Base-by-base conservation (phyloP, 2,797 vertebrate genomes). In the Chaunax sp. region DNA sequence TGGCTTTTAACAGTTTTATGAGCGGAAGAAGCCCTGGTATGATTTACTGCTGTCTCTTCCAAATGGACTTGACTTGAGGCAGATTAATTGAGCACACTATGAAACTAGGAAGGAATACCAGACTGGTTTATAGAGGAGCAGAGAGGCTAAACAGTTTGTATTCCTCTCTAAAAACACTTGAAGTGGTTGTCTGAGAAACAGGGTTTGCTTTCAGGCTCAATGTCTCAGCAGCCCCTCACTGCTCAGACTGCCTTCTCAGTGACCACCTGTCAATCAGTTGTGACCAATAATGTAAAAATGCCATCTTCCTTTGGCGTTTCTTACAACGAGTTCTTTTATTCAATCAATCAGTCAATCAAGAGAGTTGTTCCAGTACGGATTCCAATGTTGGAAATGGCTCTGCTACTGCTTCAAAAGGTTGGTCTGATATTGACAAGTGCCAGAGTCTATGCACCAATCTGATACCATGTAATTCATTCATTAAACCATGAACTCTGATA, bases 61-160 rank as follows among this genome's bases (percentile, higher is more conserved):
- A 69, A 40, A 78, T 20, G 56, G 67, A 72, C 60, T 69, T 58
- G 5, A 18, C 30, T 28, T 28, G 2, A 69, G 50, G 37, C 57
- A 46, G 49, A 66, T 74, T 55, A 69, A 77, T 22, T 6, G 57
- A 50, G 16, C 53, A 37, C 38, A 28, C 33, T 33, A 0, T 1
- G 18, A 50, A 19, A 60, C 59, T 18, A 28, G 23, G 62, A 64
- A 33, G 40, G 8, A 65, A 74, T 9, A 59, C 46, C 61, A 57
- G 16, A 43, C 22, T 20, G 23, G 37, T 70, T 61, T 69, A 78
- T 30, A 56, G 68, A 23, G 23, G 38, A 57, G 43, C 20, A 13
- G 46, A 2, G 18, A 14, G 62, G 10, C 46, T 65, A 77, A 78
- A 78, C 38, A 28, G 35, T 62, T 76, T 12, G 19, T 30, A 6